Evolutionary conservation across 2,797 vertebrate species (phyloP).

Genomic region (Rhadinocentrus ornatus): DNA sequence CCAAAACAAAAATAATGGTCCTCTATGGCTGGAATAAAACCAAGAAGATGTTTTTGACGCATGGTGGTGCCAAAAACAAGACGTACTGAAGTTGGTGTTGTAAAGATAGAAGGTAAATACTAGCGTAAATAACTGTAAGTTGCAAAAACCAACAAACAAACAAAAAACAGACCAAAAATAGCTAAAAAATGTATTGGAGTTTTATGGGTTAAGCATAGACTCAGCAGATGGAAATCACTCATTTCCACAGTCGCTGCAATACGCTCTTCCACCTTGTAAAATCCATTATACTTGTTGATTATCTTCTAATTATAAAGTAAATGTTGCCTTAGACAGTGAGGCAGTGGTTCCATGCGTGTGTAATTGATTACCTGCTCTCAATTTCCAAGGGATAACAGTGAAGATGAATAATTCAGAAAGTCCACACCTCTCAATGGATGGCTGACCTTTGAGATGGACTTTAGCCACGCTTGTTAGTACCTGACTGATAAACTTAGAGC

Average conservation of each 20-base stretch:
- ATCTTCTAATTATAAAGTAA: constrained; percentile 68
- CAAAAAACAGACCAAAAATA: too few species aligned
- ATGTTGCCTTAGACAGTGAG: constrained; percentile 51
- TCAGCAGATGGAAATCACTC: constrained; percentile 27
- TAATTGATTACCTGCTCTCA: constrained; percentile 69
- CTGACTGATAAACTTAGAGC: constrained; percentile 45
- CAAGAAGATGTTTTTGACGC: too few species aligned
- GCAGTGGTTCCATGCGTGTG: constrained; percentile 33
- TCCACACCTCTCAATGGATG: constrained; percentile 52
- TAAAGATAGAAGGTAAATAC: too few species aligned
- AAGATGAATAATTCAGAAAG: constrained; percentile 67
- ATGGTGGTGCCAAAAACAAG: too few species aligned
- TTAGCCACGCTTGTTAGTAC: constrained; percentile 57
- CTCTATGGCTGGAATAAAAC: too few species aligned
- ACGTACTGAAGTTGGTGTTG: too few species aligned
- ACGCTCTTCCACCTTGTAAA: constrained; percentile 50
- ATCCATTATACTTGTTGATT: constrained; percentile 70
- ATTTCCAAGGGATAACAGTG: constrained; percentile 61
- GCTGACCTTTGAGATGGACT: constrained; percentile 68
- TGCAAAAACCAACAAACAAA: too few species aligned
- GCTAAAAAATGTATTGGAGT: too few species aligned
- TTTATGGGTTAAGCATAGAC: constrained; percentile 6
- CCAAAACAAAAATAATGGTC: too few species aligned
- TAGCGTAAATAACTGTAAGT: too few species aligned
- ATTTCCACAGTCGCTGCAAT: constrained; percentile 4